phyloP scores from a whole-genome alignment of 2,888 invertebrate genomes.

The Portevinia maculata region DNA sequence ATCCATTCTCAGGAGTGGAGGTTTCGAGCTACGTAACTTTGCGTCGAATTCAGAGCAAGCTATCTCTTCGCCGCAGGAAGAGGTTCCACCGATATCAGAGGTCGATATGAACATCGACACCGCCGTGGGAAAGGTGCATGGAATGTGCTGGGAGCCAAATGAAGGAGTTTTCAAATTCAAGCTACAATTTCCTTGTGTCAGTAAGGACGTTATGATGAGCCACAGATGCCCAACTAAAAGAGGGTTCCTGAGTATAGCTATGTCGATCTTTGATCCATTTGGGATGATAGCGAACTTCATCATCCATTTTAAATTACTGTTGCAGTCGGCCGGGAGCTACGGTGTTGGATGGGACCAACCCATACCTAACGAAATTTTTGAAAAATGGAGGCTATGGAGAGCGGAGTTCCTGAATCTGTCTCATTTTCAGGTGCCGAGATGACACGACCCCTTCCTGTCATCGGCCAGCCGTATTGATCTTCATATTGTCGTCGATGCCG shows the following conservation, averaged over 20 bases:
- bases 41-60: background rate
- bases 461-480: background rate
- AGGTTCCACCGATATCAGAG: background rate
- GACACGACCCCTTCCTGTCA: background rate
- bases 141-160: slow-evolving; percentile 14
- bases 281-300: slow-evolving; percentile 4
- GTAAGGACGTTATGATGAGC: slow-evolving; percentile 3
- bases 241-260: slow-evolving; percentile 7
- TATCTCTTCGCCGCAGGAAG: too few relatives aligned
- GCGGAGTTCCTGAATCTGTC: background rate
- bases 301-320: slow-evolving; percentile 6
- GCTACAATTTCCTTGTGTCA: background rate
- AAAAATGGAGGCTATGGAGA: slow-evolving; percentile 2
- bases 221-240: slow-evolving; percentile 10
- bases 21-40: background rate
- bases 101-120: slow-evolving; percentile 13
- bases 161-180: slow-evolving; percentile 1
- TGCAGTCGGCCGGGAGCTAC: background rate
- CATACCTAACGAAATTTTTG: slow-evolving; percentile 11
- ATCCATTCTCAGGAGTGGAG: background rate
- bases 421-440: background rate
- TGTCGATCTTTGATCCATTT: slow-evolving; percentile 18
- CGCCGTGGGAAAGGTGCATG: slow-evolving; percentile 13
- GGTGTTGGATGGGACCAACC: background rate
- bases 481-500: slow-evolving; percentile 1